phyloP scores from a whole-genome alignment of 30 jellyfish, hydroid and myxozoan genomes.

The Aurelia aurita complex sp. Pacific region DNA sequence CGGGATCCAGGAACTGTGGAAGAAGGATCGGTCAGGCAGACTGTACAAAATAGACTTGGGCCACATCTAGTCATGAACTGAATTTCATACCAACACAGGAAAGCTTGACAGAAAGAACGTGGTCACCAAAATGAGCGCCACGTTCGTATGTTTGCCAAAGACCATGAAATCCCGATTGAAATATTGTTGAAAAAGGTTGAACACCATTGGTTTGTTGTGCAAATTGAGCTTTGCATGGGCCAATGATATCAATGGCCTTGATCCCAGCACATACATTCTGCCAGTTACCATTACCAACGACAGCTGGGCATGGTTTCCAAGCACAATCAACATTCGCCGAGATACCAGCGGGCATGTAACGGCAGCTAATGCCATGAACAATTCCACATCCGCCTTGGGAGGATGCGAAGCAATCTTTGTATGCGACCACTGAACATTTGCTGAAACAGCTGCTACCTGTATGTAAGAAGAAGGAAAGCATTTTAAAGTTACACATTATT shows the following conservation, averaged over 20 bases:
- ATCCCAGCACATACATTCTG: slow-evolving; percentile 43
- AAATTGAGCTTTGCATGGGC: slow-evolving; percentile 59
- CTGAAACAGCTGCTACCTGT: slow-evolving; percentile 6
- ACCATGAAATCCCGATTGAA: slow-evolving; percentile 51
- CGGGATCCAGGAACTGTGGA: too few relatives aligned
- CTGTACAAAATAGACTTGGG: too few relatives aligned
- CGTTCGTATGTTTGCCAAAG: slow-evolving; percentile 43
- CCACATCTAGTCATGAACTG: too few relatives aligned
- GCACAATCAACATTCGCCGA: slow-evolving; percentile 11
- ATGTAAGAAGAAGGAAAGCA: too few relatives aligned
- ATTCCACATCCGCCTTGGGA: slow-evolving; percentile 55
- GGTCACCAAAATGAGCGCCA: slow-evolving; percentile 56
- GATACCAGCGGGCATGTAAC: slow-evolving; percentile 20
- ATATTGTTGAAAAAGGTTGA: slow-evolving; percentile 14
- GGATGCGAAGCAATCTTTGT: slow-evolving; percentile 35
- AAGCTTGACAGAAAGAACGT: slow-evolving; percentile 37
- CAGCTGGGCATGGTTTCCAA: slow-evolving; percentile 42
- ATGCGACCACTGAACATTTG: slow-evolving; percentile 33
- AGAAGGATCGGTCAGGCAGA: too few relatives aligned
- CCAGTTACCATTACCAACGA: slow-evolving; percentile 60
- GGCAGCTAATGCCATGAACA: slow-evolving; percentile 14
- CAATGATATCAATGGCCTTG: slow-evolving; percentile 42
- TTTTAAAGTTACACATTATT: too few relatives aligned
- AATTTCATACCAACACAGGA: slow-evolving; percentile 40
- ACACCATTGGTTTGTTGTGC: slow-evolving; percentile 33